Conservation (phyloP, 2,888 invertebrate genomes). For the Cecidostiba fungosa region DNA sequence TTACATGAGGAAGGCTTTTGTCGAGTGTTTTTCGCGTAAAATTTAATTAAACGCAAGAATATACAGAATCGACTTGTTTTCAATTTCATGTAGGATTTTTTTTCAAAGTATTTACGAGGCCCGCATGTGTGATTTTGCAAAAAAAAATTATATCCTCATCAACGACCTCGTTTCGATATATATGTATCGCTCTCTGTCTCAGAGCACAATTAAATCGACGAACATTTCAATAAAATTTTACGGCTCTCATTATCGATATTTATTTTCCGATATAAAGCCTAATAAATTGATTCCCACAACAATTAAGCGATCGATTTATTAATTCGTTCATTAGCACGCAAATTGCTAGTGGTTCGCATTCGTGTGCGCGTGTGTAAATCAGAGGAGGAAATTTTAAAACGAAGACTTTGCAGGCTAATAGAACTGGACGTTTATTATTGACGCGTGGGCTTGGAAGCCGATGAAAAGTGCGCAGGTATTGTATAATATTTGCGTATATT, state of each 20-base stretch:
- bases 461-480: neutral
- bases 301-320: slow-evolving; percentile 39
- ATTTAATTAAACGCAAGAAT: neutral
- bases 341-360: no score
- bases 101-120: neutral
- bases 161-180: neutral
- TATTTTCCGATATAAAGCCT: neutral
- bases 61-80: neutral
- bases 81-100: neutral
- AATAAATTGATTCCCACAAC: slow-evolving; percentile 22
- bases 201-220: neutral
- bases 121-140: neutral
- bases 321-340: slow-evolving; percentile 12
- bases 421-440: slow-evolving; percentile 20
- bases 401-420: slow-evolving; percentile 18
- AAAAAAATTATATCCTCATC: neutral
- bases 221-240: neutral
- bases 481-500: slow-evolving; percentile 46
- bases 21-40: neutral
- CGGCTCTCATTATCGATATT: neutral
- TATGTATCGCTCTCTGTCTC: neutral
- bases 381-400: slow-evolving; percentile 20
- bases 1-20: neutral
- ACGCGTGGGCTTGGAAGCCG: slow-evolving; percentile 26
- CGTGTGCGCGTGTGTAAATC: slow-evolving; percentile 17